Base-by-base conservation (phyloP, 2,888 invertebrate species). In the Papilio elwesi region DNA sequence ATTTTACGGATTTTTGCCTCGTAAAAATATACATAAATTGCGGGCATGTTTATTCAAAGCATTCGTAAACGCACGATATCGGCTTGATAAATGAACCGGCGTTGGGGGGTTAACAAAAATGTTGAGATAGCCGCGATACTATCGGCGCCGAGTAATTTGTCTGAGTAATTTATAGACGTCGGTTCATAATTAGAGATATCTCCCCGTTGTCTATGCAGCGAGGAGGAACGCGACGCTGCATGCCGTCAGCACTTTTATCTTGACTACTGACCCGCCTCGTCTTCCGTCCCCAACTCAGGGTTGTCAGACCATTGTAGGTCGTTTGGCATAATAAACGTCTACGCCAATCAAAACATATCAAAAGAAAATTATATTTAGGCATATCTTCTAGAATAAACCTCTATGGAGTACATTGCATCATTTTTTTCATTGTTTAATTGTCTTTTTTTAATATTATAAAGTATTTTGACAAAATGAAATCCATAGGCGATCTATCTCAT, bases 151-250 rank as follows among this genome's bases (percentile, higher is more conserved):
- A 81, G 83, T 84, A 87, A 90, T 90, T 89, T 87, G 89, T 88
- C 81, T 78, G 76, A 77, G 80, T 86, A 81, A 88, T 89, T 88
- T 87, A 89, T 86, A 81, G 81, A 73, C 76, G 78, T 79, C 76
- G 78, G 81, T 74, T 81, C 77, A 81, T 86, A 86, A 87, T 88
- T 86, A 85, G 80, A 83, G 75, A 82, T 87, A 87, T 88, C 87
- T 86, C 55, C 73, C 69, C 66, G 70, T 73, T 74, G 74, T 71
- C 48, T 47, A 52, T 16, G 15, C 38, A 74, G 66, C 16, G 65
- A 73, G 68, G 66, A 55, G 43, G 48, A 51, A 57, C 53, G 64
- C 66, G 62, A 48, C 49, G 64, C 66, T 65, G 52, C 49, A 59
- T 43, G 51, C 67, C 67, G 73, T 70, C 73, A 70, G 66, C 66